These are phyloP conservation scores for Zaprionus camerounensis DNA, from an alignment of 1,140 invertebrate species.

Conservation along the genomic window DNA sequence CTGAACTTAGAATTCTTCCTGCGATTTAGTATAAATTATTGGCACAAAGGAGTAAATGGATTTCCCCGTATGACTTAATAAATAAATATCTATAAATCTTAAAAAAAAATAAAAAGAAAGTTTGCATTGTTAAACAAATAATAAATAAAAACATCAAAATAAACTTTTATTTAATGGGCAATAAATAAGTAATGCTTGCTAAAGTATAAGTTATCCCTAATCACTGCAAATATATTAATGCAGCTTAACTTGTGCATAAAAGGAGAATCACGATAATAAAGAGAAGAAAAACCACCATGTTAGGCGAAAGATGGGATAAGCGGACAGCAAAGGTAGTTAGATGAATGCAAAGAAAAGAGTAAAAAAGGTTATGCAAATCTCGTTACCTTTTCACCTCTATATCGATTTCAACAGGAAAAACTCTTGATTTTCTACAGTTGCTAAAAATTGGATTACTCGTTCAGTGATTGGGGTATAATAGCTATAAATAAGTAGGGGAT, in stretches of 20 bases:
- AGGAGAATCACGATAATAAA: background rate
- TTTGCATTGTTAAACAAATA: background rate
- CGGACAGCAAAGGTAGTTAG: background rate
- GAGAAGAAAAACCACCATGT: background rate
- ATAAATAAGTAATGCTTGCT: background rate
- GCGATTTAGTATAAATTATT: too few relatives aligned
- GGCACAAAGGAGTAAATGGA: too few relatives aligned
- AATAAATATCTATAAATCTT: too few relatives aligned
- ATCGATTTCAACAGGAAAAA: background rate
- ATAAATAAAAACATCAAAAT: background rate
- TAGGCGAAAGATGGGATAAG: background rate
- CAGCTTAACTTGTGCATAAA: background rate
- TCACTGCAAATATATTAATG: background rate
- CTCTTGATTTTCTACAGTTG: background rate
- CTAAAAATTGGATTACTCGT: constrained; percentile 4
- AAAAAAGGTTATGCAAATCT: constrained; percentile 1
- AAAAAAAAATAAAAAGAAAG: too few relatives aligned
- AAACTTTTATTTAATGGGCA: background rate
- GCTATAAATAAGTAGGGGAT: background rate
- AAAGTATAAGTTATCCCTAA: background rate
- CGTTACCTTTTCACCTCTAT: background rate
- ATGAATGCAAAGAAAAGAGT: background rate
- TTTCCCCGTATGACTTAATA: too few relatives aligned
- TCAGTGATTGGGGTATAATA: background rate
- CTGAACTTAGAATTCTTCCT: background rate